phyloP scores from a whole-genome alignment of 1,140 invertebrate species.

The Bombus pascuorum region DNA sequence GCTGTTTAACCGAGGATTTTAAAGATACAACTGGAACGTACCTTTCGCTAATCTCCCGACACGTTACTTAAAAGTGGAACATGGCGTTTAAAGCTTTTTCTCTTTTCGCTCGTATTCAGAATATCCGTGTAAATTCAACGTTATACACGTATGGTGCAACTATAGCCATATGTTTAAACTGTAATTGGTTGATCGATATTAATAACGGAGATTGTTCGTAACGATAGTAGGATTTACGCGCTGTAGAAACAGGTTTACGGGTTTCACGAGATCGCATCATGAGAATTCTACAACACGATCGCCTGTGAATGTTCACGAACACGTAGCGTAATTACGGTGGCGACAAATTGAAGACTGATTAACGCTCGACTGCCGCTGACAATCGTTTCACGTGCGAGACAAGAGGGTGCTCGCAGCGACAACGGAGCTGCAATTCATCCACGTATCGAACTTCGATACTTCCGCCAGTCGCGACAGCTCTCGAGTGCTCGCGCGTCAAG shows the following conservation, averaged over 20 bases:
- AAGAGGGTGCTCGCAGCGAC: constrained; percentile 1
- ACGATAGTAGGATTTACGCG: background rate
- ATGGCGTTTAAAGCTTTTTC: background rate
- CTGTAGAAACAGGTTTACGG: background rate
- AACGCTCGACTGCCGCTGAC: constrained; percentile 31
- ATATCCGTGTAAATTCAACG: background rate
- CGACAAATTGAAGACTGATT: constrained; percentile 41
- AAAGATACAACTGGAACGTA: background rate
- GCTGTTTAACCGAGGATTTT: background rate
- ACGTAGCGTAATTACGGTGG: constrained; percentile 18
- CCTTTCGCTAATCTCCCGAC: background rate
- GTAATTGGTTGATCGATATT: background rate
- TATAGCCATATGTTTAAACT: background rate
- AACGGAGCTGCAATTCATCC: constrained; percentile 31
- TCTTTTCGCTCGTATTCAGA: background rate
- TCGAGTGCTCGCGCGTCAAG: constrained; percentile 32
- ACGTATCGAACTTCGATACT: constrained; percentile 37
- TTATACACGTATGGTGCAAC: no score
- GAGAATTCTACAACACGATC: background rate
- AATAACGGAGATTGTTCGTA: background rate
- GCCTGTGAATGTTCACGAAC: background rate
- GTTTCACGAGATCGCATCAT: background rate
- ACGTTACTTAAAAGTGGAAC: background rate
- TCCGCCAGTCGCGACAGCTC: background rate
- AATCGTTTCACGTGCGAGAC: constrained; percentile 21